Evolutionary conservation across 2,113 vertebrate genomes (phyloP).

Genomic region (Antigone vipio): DNA sequence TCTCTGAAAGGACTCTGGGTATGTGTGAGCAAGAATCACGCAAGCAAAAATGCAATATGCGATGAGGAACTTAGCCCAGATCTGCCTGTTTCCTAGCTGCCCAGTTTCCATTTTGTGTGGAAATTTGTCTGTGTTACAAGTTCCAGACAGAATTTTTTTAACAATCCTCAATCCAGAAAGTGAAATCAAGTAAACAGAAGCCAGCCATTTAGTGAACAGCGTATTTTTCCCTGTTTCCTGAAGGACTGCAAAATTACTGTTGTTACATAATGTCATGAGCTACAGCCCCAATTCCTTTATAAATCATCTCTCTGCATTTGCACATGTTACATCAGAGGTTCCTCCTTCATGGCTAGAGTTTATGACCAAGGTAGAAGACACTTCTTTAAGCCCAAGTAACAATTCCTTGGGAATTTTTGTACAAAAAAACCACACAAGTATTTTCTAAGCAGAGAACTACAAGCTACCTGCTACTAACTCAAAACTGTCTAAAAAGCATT

Average conservation of each 20-base stretch:
- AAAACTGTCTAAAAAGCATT: background rate
- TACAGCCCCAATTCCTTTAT: background rate
- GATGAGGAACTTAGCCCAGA: constrained; percentile 18
- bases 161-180: background rate
- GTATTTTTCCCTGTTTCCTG: background rate
- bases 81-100: background rate
- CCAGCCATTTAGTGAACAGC: background rate
- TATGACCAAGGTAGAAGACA: background rate
- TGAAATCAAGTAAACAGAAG: background rate
- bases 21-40: constrained; percentile 1
- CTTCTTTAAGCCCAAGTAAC: background rate
- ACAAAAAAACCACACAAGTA: background rate
- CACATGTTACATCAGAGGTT: background rate
- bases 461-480: background rate
- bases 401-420: background rate
- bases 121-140: background rate
- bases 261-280: background rate
- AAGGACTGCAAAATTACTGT: background rate
- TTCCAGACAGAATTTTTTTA: background rate
- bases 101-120: background rate
- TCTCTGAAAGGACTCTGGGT: constrained; percentile 8
- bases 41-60: constrained; percentile 12
- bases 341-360: background rate
- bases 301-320: background rate
- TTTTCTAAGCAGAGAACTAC: background rate